Percentiles rank a stretch among this genome's conserved stretches.
phyloP scores from a whole-genome alignment of 2,888 invertebrate genomes.

The Phragmatobia fuliginosa region DNA sequence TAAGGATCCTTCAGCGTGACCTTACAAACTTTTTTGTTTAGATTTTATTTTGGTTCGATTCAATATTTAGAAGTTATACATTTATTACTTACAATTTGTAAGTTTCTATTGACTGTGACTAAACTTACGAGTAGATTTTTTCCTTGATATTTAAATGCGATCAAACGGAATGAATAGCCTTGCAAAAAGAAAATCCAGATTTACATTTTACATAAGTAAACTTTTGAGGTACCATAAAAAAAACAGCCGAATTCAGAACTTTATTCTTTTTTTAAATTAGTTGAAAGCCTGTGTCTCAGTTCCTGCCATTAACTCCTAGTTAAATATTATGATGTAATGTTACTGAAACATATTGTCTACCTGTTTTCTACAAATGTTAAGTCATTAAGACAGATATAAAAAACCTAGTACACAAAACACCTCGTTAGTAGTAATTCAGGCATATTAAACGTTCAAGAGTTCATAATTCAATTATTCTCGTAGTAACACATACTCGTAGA shows the following conservation, averaged over 20 bases:
- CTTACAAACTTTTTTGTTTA: slow-evolving; percentile 9
- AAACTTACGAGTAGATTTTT: background rate
- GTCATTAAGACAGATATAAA: background rate
- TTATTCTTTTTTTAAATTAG: too few relatives aligned
- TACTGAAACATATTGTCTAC: too few relatives aligned
- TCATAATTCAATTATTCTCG: background rate
- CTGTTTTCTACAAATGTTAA: too few relatives aligned
- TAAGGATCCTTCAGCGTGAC: slow-evolving; percentile 27
- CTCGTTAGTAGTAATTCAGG: too few relatives aligned
- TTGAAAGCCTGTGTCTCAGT: too few relatives aligned
- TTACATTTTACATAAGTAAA: background rate
- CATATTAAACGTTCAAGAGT: background rate
- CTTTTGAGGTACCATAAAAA: background rate
- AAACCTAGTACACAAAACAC: too few relatives aligned
- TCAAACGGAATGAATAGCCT: background rate
- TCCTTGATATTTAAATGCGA: background rate
- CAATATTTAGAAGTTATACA: background rate
- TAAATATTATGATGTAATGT: too few relatives aligned
- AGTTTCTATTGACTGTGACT: background rate
- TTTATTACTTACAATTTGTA: background rate
- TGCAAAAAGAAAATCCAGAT: background rate
- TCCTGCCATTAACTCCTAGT: too few relatives aligned
- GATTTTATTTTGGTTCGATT: background rate
- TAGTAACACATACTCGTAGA: too few relatives aligned
- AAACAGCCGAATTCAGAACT: background rate